Conservation (phyloP, 2,113 vertebrate genomes). For the Ceyx margarethae region DNA sequence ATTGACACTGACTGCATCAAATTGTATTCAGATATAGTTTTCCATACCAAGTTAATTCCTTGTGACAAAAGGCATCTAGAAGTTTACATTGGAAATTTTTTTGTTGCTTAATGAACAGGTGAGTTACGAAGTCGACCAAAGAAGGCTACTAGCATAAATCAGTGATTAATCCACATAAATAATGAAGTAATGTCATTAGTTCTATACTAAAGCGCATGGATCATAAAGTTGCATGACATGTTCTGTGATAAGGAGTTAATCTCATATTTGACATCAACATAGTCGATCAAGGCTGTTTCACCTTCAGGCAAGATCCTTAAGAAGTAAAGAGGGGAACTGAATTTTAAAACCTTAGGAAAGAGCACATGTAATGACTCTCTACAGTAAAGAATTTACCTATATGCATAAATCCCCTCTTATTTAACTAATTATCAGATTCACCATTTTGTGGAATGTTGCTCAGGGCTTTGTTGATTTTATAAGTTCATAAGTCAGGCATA, state of each 20-base stretch:
- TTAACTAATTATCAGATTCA: background rate
- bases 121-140: background rate
- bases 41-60: background rate
- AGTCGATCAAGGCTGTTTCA: background rate
- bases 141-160: background rate
- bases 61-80: background rate
- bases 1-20: background rate
- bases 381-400: background rate
- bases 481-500: background rate
- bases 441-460: background rate
- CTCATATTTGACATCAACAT: background rate
- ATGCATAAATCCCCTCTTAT: background rate
- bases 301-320: background rate
- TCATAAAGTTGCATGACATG: background rate
- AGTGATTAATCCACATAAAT: constrained; percentile 24
- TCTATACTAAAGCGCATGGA: background rate
- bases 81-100: background rate
- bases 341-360: background rate
- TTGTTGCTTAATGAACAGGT: background rate
- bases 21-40: background rate
- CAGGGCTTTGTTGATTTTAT: background rate
- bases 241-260: background rate
- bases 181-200: constrained; percentile 11
- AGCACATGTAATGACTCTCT: background rate
- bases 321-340: background rate